These are phyloP conservation scores for Novumbra hubbsi DNA, from an alignment of 2,797 vertebrate species.

Conservation along the genomic window DNA sequence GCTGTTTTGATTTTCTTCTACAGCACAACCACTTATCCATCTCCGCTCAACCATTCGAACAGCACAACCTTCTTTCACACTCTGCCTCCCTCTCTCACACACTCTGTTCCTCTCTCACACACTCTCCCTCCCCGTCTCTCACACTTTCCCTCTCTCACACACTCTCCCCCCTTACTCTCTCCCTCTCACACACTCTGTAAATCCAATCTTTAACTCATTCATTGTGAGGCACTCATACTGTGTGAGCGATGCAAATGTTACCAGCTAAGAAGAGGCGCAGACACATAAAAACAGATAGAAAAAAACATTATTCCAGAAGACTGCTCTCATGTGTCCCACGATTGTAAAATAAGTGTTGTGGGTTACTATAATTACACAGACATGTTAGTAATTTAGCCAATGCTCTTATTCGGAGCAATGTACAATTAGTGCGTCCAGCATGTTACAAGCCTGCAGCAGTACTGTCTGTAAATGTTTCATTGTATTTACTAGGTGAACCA, in stretches of 20 bases:
- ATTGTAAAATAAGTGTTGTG: conserved; percentile 42
- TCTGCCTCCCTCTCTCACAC: too few relatives aligned
- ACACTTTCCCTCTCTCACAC: neutral
- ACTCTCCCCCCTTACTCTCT: neutral
- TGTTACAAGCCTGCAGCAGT: conserved; percentile 26
- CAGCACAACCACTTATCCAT: neutral
- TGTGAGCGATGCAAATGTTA: neutral
- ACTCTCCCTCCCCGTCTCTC: neutral
- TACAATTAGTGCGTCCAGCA: too few relatives aligned
- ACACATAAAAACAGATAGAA: conserved; percentile 21
- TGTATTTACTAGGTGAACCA: conserved; percentile 53
- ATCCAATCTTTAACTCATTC: too few relatives aligned
- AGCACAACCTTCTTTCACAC: neutral
- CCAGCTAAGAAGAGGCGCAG: neutral
- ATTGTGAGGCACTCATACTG: neutral
- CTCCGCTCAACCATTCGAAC: neutral
- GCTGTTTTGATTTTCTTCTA: neutral
- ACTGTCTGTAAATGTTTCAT: conserved; percentile 49
- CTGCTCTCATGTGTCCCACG: conserved; percentile 40
- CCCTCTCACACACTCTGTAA: too few relatives aligned
- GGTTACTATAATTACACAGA: conserved; percentile 38
- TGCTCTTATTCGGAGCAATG: too few relatives aligned
- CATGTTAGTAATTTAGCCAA: too few relatives aligned
- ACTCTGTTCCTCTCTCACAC: neutral
- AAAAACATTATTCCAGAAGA: conserved; percentile 1